These are phyloP conservation scores for Osmoderma eremita DNA, from an alignment of 2,888 invertebrate genomes.

Conservation along the genomic window DNA sequence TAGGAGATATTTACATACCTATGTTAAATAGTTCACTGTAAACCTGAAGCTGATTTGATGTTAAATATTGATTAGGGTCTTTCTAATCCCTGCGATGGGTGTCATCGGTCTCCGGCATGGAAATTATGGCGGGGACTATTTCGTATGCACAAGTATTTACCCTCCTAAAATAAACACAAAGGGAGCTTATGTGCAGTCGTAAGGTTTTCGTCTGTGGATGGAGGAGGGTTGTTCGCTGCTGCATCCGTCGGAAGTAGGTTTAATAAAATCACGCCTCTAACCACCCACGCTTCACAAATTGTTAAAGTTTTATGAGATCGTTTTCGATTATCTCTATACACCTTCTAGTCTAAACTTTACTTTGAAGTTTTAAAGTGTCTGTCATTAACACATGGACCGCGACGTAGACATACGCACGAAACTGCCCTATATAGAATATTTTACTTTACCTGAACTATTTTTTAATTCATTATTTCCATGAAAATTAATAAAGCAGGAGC, in stretches of 20 bases:
- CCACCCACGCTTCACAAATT: constrained; percentile 37
- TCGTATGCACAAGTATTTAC: constrained; percentile 35
- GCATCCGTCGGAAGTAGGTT: constrained; percentile 33
- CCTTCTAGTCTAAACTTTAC: constrained; percentile 20
- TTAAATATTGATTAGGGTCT: constrained; percentile 28
- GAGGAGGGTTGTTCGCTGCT: constrained; percentile 28
- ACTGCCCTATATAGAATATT: too few relatives aligned
- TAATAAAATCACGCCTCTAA: constrained; percentile 35
- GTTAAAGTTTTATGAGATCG: constrained; percentile 36
- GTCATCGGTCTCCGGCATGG: constrained; percentile 11
- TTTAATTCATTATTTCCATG: too few relatives aligned
- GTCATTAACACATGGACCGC: too few relatives aligned
- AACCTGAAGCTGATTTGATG: constrained; percentile 10
- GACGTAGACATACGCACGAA: too few relatives aligned
- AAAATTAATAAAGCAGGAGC: too few relatives aligned
- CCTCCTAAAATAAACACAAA: constrained; percentile 36
- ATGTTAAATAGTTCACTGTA: background rate
- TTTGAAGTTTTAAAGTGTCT: constrained; percentile 10
- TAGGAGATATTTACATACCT: background rate
- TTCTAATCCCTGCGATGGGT: constrained; percentile 20
- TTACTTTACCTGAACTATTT: too few relatives aligned
- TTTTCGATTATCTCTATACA: constrained; percentile 29
- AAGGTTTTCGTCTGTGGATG: constrained; percentile 28
- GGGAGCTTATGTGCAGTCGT: constrained; percentile 23
- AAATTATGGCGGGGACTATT: constrained; percentile 28